Percentiles rank a stretch among this genome's conserved stretches.
These are phyloP conservation scores for Aphidius gifuensis DNA, from an alignment of 1,140 invertebrate species.

Conservation along the genomic window DNA sequence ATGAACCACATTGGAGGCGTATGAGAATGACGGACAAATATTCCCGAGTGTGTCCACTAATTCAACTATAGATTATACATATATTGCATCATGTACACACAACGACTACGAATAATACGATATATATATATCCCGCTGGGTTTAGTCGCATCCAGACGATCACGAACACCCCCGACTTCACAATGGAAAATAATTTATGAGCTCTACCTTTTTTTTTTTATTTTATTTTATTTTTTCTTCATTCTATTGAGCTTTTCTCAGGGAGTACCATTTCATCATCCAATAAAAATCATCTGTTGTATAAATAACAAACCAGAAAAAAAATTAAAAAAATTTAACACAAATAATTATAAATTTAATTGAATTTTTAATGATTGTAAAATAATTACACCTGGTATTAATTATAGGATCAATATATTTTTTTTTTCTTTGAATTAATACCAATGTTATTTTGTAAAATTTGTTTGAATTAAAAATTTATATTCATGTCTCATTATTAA, in stretches of 20 bases:
- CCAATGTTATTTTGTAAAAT: too few relatives aligned
- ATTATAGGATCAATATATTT: too few relatives aligned
- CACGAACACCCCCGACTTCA: constrained; percentile 14
- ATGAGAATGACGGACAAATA: constrained; percentile 25
- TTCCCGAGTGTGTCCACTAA: constrained; percentile 6
- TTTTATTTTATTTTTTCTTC: background rate
- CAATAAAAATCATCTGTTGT: too few relatives aligned
- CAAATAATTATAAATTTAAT: too few relatives aligned
- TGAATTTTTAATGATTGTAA: too few relatives aligned
- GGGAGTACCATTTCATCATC: too few relatives aligned
- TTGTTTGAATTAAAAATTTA: too few relatives aligned
- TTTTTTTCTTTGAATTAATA: too few relatives aligned
- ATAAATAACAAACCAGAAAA: too few relatives aligned
- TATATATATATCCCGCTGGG: constrained; percentile 25
- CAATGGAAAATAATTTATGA: constrained; percentile 39
- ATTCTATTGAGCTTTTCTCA: background rate
- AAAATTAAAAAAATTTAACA: too few relatives aligned
- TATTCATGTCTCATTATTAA: too few relatives aligned
- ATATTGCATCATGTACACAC: constrained; percentile 17
- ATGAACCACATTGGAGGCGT: constrained; percentile 15
- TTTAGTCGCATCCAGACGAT: constrained; percentile 11
- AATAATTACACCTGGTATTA: too few relatives aligned
- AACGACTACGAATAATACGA: background rate
- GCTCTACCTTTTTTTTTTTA: constrained; percentile 19
- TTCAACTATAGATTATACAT: background rate